Evolutionary conservation across 2,113 vertebrate genomes (phyloP), one percentile per base, ranked within the genome.

Genomic region (Penelope pileata): DNA sequence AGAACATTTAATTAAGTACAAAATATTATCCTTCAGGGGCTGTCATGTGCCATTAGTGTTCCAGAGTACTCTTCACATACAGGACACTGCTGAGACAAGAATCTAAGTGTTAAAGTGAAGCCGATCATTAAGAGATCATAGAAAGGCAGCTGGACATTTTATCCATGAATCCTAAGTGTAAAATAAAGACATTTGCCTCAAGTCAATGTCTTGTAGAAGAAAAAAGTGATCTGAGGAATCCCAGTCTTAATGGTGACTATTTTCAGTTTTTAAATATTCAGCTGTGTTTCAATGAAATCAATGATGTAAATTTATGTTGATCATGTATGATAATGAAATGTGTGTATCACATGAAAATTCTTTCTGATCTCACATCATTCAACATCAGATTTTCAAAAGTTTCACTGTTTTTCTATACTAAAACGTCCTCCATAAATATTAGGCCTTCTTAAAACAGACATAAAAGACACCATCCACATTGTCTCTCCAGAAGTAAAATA

Each of bases 21-120:
- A 50, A 50, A 69, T 17, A 30, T 38, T 82, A n/a, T 29, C 13
- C 16, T 23, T 21, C 18, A 0, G 0, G 2, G 7, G 12, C 3
- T 8, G 30, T 58, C 6, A 48, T 23, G 9, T 67, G 51, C 27
- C 10, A 6, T 40, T 60, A 34, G 7, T 34, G 6, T 58, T 84
- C 4, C 17, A 70, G 6, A 70, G 60, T 22, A 60, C 29, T 81
- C 5, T 79, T 95, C 12, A 30, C 2, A 36, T 42, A 21, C 2
- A 73, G 60, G 19, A 19, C 12, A 29, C 4, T 43, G 7, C 30
- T 68, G 38, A 63, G 42, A 29, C 27, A 68, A 68, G 19, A 21
- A 80, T 48, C n/a, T 45, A 48, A 27, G 9, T 29, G 13, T 48
- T 51, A 48, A 58, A 82, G 19, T 9, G 50, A 67, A 67, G 6